Percentiles rank a stretch among this genome's conserved stretches.
phyloP scores from a whole-genome alignment of 30 jellyfish, hydroid and myxozoan species.

The Aurelia sp. region DNA sequence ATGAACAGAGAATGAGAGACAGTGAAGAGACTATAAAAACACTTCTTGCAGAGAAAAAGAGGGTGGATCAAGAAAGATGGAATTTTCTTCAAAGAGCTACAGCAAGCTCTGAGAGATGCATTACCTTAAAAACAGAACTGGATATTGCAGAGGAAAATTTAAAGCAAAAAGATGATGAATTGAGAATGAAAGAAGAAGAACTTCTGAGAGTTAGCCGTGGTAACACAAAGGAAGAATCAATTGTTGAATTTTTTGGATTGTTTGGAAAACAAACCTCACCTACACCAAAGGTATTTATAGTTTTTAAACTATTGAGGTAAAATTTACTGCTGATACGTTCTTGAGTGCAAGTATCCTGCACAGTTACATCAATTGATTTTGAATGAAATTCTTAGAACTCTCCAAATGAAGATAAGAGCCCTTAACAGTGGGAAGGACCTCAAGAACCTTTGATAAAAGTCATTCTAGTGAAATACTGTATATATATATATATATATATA shows the following conservation, averaged over 20 bases:
- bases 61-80: constrained; percentile 79
- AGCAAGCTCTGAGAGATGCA: constrained; percentile 77
- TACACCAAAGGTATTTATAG: constrained; percentile 9
- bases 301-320: background rate
- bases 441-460: too few species aligned
- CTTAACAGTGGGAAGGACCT: too few species aligned
- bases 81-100: constrained; percentile 61
- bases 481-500: too few species aligned
- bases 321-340: too few species aligned
- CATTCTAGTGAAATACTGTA: too few species aligned
- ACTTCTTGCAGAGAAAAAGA: constrained; percentile 73
- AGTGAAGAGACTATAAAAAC: constrained; percentile 69
- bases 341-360: too few species aligned
- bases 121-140: constrained; percentile 65
- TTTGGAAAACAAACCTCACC: constrained; percentile 49
- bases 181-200: constrained; percentile 45
- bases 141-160: constrained; percentile 54
- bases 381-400: too few species aligned
- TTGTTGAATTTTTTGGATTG: constrained; percentile 55
- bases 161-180: constrained; percentile 36
- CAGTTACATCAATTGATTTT: too few species aligned
- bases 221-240: constrained; percentile 42
- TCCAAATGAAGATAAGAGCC: too few species aligned
- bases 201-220: constrained; percentile 22
- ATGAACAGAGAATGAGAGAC: constrained; percentile 85